Percentiles rank a stretch among this genome's conserved stretches.
phyloP scores from a whole-genome alignment of 2,888 invertebrate species.

The Celastrina argiolus region DNA sequence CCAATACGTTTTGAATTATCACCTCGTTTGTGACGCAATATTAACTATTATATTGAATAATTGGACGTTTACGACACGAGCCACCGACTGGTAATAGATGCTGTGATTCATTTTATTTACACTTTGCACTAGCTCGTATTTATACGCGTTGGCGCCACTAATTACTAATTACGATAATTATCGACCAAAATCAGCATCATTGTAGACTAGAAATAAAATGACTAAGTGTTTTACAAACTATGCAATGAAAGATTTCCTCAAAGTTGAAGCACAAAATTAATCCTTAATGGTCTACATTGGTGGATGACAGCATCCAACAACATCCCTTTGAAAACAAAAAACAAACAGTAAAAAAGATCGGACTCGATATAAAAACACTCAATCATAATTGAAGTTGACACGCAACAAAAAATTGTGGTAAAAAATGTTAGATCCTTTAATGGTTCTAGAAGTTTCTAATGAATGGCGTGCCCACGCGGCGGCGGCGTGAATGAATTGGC shows the following conservation, averaged over 20 bases:
- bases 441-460: constrained; percentile 33
- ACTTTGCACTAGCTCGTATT: not conserved
- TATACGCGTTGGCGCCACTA: not conserved
- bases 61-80: not conserved
- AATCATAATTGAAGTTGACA: not conserved
- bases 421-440: constrained; percentile 13
- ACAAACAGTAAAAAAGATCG: not conserved
- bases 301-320: not conserved
- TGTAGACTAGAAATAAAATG: not conserved
- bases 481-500: constrained; percentile 43
- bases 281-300: no score
- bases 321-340: not conserved
- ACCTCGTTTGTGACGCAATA: constrained; percentile 2
- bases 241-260: no score
- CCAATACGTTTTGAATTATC: not conserved
- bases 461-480: constrained; percentile 37
- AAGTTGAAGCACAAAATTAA: no score
- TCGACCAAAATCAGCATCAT: not conserved
- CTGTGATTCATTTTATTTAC: constrained; percentile 16
- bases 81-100: not conserved
- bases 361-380: not conserved
- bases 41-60: constrained; percentile 7
- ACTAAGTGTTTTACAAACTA: no score
- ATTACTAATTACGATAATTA: not conserved
- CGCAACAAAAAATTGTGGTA: not conserved